Percentiles rank a stretch among this genome's conserved stretches.
Conservation (phyloP, 2,888 invertebrate genomes). For the Eilema sororculum region DNA sequence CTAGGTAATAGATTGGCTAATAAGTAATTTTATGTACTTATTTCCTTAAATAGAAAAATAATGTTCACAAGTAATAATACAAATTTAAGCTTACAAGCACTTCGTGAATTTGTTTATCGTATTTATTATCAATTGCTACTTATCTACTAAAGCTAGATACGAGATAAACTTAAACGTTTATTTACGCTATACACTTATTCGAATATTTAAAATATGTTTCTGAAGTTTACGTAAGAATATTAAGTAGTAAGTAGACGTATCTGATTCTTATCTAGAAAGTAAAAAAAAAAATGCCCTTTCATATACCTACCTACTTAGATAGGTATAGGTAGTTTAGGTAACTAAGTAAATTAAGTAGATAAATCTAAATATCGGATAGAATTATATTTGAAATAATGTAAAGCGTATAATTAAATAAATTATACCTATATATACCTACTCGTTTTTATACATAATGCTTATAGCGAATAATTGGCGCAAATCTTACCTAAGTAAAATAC, state of each 20-base stretch:
- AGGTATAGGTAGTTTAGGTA: too few relatives aligned
- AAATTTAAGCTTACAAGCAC: background rate
- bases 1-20: background rate
- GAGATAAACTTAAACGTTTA: constrained; percentile 4
- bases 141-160: background rate
- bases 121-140: constrained; percentile 2
- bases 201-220: background rate
- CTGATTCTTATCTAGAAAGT: background rate
- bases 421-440: too few relatives aligned
- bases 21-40: too few relatives aligned
- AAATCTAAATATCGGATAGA: background rate
- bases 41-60: background rate
- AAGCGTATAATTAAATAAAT: too few relatives aligned
- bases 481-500: background rate
- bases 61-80: background rate
- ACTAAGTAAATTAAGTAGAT: background rate
- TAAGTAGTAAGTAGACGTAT: constrained; percentile 1
- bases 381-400: background rate
- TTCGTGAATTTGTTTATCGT: background rate
- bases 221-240: background rate
- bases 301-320: background rate
- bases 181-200: background rate
- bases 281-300: background rate
- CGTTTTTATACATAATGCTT: too few relatives aligned
- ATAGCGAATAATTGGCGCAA: too few relatives aligned